Base-by-base conservation (phyloP, 2,797 vertebrate genomes). In the Sus cebifrons region DNA sequence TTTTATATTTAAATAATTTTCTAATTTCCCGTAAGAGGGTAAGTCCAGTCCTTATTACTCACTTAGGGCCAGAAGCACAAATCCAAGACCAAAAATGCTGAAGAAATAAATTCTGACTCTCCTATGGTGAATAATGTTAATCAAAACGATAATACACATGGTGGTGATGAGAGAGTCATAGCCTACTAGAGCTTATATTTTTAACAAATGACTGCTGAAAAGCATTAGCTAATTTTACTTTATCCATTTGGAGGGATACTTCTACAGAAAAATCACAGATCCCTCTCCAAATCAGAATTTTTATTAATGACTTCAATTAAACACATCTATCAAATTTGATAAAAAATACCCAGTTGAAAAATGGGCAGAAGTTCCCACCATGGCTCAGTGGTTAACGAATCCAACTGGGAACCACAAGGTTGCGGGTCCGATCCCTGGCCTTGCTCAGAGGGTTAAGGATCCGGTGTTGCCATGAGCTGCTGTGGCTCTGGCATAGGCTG, bases 301-400 rank as follows among this genome's bases (percentile, higher is more conserved):
- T 97, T 82, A 82, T 84, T 20, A 64, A 29, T 71, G 36, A 77
- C 58, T 84, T 88, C 58, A 21, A 94, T n/a, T 93, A 32, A 95
- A 54, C 17, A 64, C 89, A 23, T 62, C 44, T 82, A 74, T 52
- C 21, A 87, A 56, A 73, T 89, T 44, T 96, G n/a, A 36, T 56
- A 91, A 85, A 95, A 36, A 49, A 49, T 49, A 49, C 44, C 44
- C 44, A 49, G 9, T 10, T 49, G 44, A 49, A 49, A 49, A 49
- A 49, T 49, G 44, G 44, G 44, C 44, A 49, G 9, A 49, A 49
- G 44, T 36, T 36, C 36, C 36, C 36, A 36, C 36, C 36, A 4
- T 36, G 36, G 36, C 36, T 36, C 36, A 36, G 36, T 36, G 36
- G 36, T 36, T 36, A 36, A 36, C 36, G 36, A 36, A 36, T 36